A percentile compares a stretch with the other conserved stretches of the same genome.
phyloP scores from a whole-genome alignment of 2,797 vertebrate genomes.

The Anguilla pacifica region DNA sequence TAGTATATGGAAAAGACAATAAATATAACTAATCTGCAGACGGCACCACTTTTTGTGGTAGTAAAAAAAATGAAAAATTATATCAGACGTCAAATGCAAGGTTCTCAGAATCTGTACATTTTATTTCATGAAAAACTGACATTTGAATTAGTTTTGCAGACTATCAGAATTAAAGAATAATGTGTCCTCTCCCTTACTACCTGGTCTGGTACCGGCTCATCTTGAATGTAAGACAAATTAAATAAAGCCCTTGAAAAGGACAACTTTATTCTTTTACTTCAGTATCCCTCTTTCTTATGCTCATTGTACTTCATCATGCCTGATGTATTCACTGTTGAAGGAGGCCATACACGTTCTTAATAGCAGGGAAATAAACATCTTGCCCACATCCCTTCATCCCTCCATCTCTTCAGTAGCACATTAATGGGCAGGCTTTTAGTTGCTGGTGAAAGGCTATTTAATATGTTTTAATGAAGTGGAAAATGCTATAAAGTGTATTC shows the following conservation, averaged over 20 bases:
- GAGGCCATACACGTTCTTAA: constrained; percentile 22
- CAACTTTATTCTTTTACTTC: constrained; percentile 24
- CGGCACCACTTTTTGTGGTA: constrained; percentile 55
- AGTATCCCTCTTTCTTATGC: constrained; percentile 22
- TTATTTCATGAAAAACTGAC: constrained; percentile 41
- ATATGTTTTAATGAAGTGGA: constrained; percentile 44
- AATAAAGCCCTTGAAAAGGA: constrained; percentile 54
- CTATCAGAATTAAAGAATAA: constrained; percentile 47
- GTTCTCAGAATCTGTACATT: constrained; percentile 44
- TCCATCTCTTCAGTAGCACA: neutral
- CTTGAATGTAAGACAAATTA: constrained; percentile 64
- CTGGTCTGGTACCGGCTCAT: constrained; percentile 62
- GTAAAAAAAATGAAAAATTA: constrained; percentile 42
- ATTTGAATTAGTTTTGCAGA: constrained; percentile 47
- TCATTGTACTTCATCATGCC: constrained; percentile 34
- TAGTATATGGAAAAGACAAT: constrained; percentile 21
- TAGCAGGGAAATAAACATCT: constrained; percentile 36
- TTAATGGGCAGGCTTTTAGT: constrained; percentile 3
- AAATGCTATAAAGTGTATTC: constrained; percentile 46
- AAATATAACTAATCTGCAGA: constrained; percentile 45
- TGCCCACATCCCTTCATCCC: neutral
- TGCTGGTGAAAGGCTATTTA: constrained; percentile 36
- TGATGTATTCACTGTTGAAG: constrained; percentile 39
- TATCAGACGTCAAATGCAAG: constrained; percentile 45
- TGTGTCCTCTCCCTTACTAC: constrained; percentile 40